phyloP scores from a whole-genome alignment of 2,888 invertebrate species.

The Plagodis dolabraria region DNA sequence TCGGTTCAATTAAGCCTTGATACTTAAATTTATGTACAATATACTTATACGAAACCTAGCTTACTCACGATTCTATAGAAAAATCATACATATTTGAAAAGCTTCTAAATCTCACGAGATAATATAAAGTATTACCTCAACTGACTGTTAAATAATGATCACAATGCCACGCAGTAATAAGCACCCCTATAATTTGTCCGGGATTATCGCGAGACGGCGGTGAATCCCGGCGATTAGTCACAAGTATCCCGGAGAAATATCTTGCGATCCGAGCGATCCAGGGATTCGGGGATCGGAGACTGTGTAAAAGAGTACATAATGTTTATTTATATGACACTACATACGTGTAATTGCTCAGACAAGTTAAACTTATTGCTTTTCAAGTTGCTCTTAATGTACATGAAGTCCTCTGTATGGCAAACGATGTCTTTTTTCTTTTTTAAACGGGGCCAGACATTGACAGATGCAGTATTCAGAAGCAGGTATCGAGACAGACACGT shows the following conservation, averaged over 20 bases:
- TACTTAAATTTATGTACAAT: no score
- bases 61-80: no score
- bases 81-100: conserved; percentile 2
- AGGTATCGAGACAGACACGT: no score
- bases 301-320: not conserved
- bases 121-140: conserved; percentile 45
- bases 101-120: conserved; percentile 19
- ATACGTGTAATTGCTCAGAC: no score
- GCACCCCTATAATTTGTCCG: conserved; percentile 79
- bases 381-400: no score
- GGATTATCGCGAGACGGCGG: conserved; percentile 80
- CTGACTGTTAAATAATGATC: conserved; percentile 74
- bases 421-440: no score
- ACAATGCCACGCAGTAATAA: conserved; percentile 65
- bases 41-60: no score
- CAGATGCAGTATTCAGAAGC: no score
- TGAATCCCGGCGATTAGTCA: conserved; percentile 82
- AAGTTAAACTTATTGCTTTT: no score
- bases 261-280: conserved; percentile 40
- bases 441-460: no score
- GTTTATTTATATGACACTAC: not conserved
- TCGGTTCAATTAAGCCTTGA: no score
- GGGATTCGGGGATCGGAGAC: conserved; percentile 31
- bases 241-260: conserved; percentile 72
- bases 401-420: no score